Evolutionary conservation across 2,888 invertebrate species (phyloP), one percentile per base, ranked within the genome.

Genomic region (Callyntrura sp.): DNA sequence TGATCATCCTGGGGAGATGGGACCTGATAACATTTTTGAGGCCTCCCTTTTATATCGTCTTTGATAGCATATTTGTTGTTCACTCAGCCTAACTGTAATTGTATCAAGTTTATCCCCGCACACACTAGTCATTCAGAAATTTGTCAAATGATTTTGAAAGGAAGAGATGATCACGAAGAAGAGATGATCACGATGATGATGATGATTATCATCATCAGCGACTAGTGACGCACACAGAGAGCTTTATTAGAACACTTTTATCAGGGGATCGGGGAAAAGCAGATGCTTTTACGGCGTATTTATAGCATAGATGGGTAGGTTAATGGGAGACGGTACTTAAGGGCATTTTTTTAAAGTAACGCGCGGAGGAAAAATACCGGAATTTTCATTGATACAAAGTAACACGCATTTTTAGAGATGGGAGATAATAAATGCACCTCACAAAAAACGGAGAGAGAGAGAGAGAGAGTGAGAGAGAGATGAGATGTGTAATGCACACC

Each of bases 51-150:
- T n/a, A n/a, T n/a, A n/a, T n/a, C 35, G 1, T 81, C 68, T 85
- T 85, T 79, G 84, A 84, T 89, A 89, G 70, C 76, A 89, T 79
- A 45, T 55, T 82, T 88, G 89, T 62, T 89, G 89, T 62, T 89
- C 68, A 85, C 85, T 85, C 23, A 79, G 70, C 89, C 89, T 57
- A 84, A 79, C 85, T 79, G 79, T 89, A 89, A 89, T 89, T 89
- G 89, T 89, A 89, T 89, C 89, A 89, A 89, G 79, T 89, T 85
- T 78, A 85, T 89, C 89, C 84, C 62, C 62, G n/a, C 28, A 3
- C 17, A 23, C 25, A n/a, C n/a, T n/a, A n/a, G 2, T 76, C 35
- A 60, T 60, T 43, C 43, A 60, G 55, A 78, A 78, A 78, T 55
- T 81, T 81, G 60, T 43, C 81, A 81, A n/a, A 81, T 60, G 51